Conservation (phyloP, 2,113 vertebrate genomes). For the Phainopepla nitens region DNA sequence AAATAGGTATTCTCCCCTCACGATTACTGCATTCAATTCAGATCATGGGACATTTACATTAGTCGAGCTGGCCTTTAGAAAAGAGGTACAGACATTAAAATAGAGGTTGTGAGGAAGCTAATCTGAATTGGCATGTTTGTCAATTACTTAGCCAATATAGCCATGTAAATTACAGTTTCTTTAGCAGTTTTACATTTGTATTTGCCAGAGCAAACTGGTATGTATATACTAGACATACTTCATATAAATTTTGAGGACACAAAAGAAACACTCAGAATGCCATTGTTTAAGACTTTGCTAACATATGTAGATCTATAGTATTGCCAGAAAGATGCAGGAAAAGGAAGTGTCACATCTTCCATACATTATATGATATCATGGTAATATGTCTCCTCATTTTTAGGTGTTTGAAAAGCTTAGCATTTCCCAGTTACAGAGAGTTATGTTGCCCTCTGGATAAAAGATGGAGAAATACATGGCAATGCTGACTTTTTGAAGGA, state of each 20-base stretch:
- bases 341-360: neutral
- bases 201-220: neutral
- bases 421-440: constrained; percentile 22
- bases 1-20: neutral
- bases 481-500: neutral
- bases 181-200: neutral
- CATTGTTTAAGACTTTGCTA: neutral
- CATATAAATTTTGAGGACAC: neutral
- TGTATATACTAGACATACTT: neutral
- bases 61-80: neutral
- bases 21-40: neutral
- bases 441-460: constrained; percentile 59
- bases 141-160: neutral
- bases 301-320: neutral
- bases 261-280: neutral
- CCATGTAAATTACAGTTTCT: neutral
- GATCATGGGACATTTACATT: constrained; percentile 1
- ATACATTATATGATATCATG: neutral
- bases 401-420: constrained; percentile 6
- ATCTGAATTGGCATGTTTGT: neutral
- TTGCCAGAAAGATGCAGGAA: neutral
- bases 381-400: neutral
- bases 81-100: neutral
- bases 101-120: neutral
- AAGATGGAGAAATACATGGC: constrained; percentile 47